Conservation (phyloP, 2,888 invertebrate genomes). For the Patella depressa region DNA sequence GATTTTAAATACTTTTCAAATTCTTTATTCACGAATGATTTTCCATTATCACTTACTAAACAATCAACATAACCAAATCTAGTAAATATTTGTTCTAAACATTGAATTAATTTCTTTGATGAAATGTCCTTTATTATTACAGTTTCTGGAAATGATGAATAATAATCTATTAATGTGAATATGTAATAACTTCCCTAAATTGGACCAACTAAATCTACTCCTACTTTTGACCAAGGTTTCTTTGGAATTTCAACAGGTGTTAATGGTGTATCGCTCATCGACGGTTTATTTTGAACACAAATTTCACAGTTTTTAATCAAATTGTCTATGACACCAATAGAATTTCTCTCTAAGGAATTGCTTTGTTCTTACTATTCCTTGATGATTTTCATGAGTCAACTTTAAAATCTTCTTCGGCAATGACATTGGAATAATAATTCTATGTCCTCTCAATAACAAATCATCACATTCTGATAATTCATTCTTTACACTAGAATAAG, state of each 20-base stretch:
- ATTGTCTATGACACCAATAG: neutral
- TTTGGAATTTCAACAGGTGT: neutral
- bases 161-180: neutral
- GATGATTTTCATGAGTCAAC: neutral
- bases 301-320: neutral
- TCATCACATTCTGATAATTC: slow-evolving; percentile 24
- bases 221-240: neutral
- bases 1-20: neutral
- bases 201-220: slow-evolving; percentile 1
- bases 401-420: neutral
- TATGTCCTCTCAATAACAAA: slow-evolving; percentile 28
- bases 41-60: too few species aligned
- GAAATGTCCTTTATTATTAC: neutral
- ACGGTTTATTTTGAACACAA: neutral
- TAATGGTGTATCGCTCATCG: neutral
- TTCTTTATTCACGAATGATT: slow-evolving; percentile 1
- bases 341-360: neutral
- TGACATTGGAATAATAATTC: slow-evolving; percentile 40
- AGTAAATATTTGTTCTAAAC: slow-evolving; percentile 4
- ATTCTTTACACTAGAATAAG: slow-evolving; percentile 26
- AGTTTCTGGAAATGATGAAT: neutral
- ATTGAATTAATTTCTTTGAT: neutral
- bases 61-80: slow-evolving; percentile 4
- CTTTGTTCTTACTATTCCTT: neutral
- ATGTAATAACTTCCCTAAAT: neutral